Base-by-base conservation (phyloP, 1,140 invertebrate genomes). In the Probaryconus sp. region DNA sequence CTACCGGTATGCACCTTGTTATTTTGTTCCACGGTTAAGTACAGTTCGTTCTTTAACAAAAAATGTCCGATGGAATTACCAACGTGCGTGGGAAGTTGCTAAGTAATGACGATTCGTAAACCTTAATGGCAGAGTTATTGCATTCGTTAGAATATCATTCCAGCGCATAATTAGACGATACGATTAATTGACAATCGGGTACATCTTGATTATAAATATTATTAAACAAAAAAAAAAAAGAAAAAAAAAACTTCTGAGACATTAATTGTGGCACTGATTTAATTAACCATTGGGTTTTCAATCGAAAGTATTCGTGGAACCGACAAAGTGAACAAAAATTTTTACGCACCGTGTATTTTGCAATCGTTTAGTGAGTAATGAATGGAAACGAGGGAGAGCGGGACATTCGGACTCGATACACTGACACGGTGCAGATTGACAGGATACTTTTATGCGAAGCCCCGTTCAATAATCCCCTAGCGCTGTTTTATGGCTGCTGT, bases 391-490 rank as follows among this genome's bases (percentile, higher is more conserved):
- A 26, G 16, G 20, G 30, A 48, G 53, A 30, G 21, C n/a, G n/a
- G n/a, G n/a, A n/a, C n/a, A 18, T 21, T 56, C 24, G 40, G 37
- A 45, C 35, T 45, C 51, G 33, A 37, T 50, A 33, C 21, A 43
- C 21, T 42, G 31, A 38, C 31, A 30, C 30, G 26, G 24, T 20
- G 42, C 37, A 55, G 78, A 85, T 83, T 83, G 83, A 83, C 83
- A 78, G 76, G 78, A 81, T 84, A 86, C 84, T 84, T 84, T 82
- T 82, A 83, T 80, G 77, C 79, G 84, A 84, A 83, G 77, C 79
- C 81, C 74, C 77, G 76, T 78, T 83, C 78, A 77, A 82, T 84
- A 83, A 84, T 84, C 76, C 81, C 71, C 70, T 72, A 45, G 70
- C 43, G 72, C 63, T 70, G 79, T 85, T 86, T 85, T 86, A 84